Base-by-base conservation (phyloP, 2,113 vertebrate species). In the Psammodynastes pulverulentus region DNA sequence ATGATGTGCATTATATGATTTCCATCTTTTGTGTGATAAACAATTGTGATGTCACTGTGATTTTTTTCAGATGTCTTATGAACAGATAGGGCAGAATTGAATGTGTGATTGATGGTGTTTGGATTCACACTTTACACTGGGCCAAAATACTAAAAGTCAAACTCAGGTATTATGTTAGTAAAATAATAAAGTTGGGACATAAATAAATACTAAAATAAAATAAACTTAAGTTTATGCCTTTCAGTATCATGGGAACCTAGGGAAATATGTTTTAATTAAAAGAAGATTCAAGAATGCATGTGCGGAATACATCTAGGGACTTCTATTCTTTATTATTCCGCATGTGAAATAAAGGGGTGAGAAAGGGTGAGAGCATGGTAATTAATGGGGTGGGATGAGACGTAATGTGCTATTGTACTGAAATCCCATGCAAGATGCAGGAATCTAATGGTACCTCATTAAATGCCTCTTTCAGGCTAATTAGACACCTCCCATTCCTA, bases 391-490 rank as follows among this genome's bases (percentile, higher is more conserved):
- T 46, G 46, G 87, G 54, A 43, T 43, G 86, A 85, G 24, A 52
- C 9, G 53, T 88, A 89, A 62, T 93, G 90, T 23, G 34, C 53
- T 62, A 89, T 62, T 62, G 90, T 89, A 72, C 45, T 0, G 0
- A 46, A 0, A 43, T 56, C 52, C 90, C 23, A 0, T 54, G 91
- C 84, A 12, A 56, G 84, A 6, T 4, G 53, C 94, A 89, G 72
- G 84, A 43, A 21, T 2, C 84, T 89, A 94, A 93, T 79, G 91
- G 86, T 87, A 92, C 91, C 93, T 95, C 95, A 7, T 94, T 92
- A 95, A 58, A 84, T 87, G 0, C 91, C 56, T 94, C 3, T 94
- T 87, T 43, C 1, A 46, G 86, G 94, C 88, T 97, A 95, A 96
- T 97, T 96, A 94, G 93, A 26, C 34, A 67, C 72, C 91, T 84